Evolutionary conservation across 2,797 vertebrate genomes (phyloP).

Genomic region (Peromyscus eremicus): DNA sequence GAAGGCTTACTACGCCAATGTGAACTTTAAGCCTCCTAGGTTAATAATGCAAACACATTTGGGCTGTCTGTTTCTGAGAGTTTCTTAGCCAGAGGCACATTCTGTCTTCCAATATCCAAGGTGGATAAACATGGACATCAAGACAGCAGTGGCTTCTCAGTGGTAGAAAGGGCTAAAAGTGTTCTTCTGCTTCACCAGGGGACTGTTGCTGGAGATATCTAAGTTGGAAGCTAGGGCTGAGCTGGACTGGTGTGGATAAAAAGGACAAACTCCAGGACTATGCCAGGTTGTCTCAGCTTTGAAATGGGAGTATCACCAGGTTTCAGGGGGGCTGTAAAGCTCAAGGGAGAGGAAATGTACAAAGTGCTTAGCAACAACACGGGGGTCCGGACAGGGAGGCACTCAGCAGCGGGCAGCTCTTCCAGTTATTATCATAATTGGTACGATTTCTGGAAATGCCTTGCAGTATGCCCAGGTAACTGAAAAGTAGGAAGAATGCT

Average conservation of each 20-base stretch:
- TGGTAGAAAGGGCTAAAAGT: not conserved
- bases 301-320: not conserved
- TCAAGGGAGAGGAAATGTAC: not conserved
- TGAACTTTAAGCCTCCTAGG: not conserved
- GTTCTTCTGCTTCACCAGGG: not conserved
- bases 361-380: not conserved
- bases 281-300: not conserved
- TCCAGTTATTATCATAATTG: not conserved
- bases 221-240: not conserved
- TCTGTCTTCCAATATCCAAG: not conserved
- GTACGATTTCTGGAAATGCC: not conserved
- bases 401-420: not conserved
- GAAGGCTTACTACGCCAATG: not conserved
- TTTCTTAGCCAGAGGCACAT: not conserved
- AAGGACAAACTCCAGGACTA: not conserved
- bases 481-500: not conserved
- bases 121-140: not conserved
- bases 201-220: not conserved
- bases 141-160: conserved; percentile 5
- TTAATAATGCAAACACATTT: not conserved
- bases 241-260: not conserved
- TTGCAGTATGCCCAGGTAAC: not conserved
- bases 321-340: not conserved
- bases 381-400: not conserved
- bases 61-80: not conserved